Conservation (phyloP, 1,140 invertebrate genomes). For the Atta texana region DNA sequence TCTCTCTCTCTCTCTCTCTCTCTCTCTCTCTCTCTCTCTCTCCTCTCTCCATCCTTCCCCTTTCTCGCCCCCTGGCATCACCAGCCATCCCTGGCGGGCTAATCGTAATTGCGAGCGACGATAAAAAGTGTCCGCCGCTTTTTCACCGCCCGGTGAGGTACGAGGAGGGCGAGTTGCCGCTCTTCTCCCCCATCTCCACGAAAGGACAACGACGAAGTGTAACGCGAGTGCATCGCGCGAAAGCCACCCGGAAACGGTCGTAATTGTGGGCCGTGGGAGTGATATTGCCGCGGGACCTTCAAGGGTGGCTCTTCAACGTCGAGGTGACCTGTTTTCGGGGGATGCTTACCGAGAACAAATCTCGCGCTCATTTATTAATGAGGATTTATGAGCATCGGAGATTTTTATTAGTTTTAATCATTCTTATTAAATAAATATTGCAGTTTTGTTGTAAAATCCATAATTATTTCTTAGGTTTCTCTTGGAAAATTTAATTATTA, state of each 20-base stretch:
- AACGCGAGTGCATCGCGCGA: conserved; percentile 52
- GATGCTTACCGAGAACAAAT: conserved; percentile 33
- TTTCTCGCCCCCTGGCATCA: neutral
- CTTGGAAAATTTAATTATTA: too few relatives aligned
- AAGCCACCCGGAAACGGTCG: conserved; percentile 29
- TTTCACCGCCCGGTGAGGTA: conserved; percentile 76
- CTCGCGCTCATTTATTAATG: conserved; percentile 51
- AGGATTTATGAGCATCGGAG: conserved; percentile 8
- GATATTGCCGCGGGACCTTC: conserved; percentile 51
- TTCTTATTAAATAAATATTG: neutral
- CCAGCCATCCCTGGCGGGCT: conserved; percentile 36
- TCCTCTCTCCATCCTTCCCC: too few relatives aligned
- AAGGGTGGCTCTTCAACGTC: conserved; percentile 39
- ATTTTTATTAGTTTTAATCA: neutral
- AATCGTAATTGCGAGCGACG: conserved; percentile 74
- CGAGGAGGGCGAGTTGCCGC: conserved; percentile 10
- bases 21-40: neutral
- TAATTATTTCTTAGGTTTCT: neutral
- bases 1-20: neutral
- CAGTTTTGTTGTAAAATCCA: too few relatives aligned
- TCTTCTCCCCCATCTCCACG: neutral
- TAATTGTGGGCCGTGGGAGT: conserved; percentile 27
- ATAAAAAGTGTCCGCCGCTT: conserved; percentile 82
- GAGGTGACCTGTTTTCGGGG: conserved; percentile 44
- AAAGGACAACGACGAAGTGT: conserved; percentile 39